These are phyloP conservation scores for Amphimallon solstitiale DNA, from an alignment of 2,888 invertebrate species.

Conservation along the genomic window DNA sequence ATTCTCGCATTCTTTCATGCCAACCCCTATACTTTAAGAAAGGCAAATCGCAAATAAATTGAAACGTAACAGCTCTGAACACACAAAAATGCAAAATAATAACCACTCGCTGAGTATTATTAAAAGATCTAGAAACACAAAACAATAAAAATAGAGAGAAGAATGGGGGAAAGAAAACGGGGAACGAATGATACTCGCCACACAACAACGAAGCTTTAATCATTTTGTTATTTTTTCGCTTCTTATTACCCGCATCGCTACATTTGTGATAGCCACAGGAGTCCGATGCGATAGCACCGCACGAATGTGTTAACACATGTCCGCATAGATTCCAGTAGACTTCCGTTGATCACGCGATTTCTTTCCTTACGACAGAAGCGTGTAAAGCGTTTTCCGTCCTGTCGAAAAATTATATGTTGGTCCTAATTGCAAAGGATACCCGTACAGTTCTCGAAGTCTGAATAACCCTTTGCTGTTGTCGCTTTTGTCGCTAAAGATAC, in stretches of 20 bases:
- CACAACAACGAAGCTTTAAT: slow-evolving; percentile 26
- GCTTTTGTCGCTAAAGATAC: slow-evolving; percentile 6
- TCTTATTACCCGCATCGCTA: slow-evolving; percentile 38
- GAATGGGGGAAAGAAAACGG: slow-evolving; percentile 12
- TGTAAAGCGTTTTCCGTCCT: not conserved
- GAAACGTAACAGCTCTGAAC: slow-evolving; percentile 7
- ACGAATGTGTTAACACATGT: slow-evolving; percentile 20
- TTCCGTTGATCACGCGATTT: slow-evolving; percentile 1
- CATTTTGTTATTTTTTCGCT: slow-evolving; percentile 33
- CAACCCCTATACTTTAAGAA: slow-evolving; percentile 1
- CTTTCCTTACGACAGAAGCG: not conserved
- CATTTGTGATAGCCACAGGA: slow-evolving; percentile 19
- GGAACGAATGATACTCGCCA: slow-evolving; percentile 19
- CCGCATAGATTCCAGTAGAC: slow-evolving; percentile 19
- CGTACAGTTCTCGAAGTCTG: slow-evolving; percentile 27
- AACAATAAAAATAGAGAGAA: slow-evolving; percentile 9
- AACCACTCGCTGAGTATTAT: slow-evolving; percentile 18
- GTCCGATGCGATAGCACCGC: slow-evolving; percentile 9
- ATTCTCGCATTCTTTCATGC: too few species aligned
- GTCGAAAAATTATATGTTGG: not conserved
- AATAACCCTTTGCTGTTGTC: slow-evolving; percentile 27
- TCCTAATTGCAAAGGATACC: slow-evolving; percentile 35
- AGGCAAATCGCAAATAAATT: slow-evolving; percentile 15
- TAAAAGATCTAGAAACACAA: not conserved
- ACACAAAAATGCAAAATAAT: slow-evolving; percentile 26